Evolutionary conservation across 2,888 invertebrate genomes (phyloP), one percentile per base, ranked within the genome.

Genomic region (Drosophila sordidula): DNA sequence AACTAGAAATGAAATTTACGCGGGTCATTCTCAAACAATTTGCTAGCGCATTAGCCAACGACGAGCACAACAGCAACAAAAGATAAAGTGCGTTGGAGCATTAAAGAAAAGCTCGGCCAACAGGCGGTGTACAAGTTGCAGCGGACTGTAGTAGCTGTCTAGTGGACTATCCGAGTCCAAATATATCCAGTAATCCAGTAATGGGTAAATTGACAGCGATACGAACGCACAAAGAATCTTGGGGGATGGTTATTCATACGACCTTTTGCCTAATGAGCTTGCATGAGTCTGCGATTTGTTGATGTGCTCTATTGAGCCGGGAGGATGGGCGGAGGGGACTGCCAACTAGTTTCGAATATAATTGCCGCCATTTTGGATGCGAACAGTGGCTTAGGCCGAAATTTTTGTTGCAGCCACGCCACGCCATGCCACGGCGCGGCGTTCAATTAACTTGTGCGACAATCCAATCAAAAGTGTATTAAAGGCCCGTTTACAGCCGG

Each of bases 391-490:
- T 71, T 78, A 70, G 68, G 51, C 39, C 16, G 34, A 49, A 34
- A 61, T 36, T 42, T 58, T 62, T 41, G 62, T 55, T 54, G 66
- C 63, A 42, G 34, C 26, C 26, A 6, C 26, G 65, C 34, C 22
- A 16, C 16, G 16, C 6, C 22, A 16, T 9, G 16, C 6, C 36
- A 34, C 32, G 44, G 51, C 64, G 73, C 75, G 58, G 55, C 75
- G 89, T 88, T 87, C 85, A 86, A 85, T 86, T 86, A 86, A 86
- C 89, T 86, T 83, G 87, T 75, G 84, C 87, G 87, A 87, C 85
- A 84, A 89, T 89, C 87, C 88, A 88, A 88, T 88, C 87, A 87
- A 88, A 88, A 88, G 80, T 87, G 88, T 85, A 88, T 85, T 88
- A 85, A 88, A 80, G 84, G 68, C 56, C 70, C 78, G 85, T 71